Base-by-base conservation (phyloP, 2,797 vertebrate species). In the Ptychadena robeensis region DNA sequence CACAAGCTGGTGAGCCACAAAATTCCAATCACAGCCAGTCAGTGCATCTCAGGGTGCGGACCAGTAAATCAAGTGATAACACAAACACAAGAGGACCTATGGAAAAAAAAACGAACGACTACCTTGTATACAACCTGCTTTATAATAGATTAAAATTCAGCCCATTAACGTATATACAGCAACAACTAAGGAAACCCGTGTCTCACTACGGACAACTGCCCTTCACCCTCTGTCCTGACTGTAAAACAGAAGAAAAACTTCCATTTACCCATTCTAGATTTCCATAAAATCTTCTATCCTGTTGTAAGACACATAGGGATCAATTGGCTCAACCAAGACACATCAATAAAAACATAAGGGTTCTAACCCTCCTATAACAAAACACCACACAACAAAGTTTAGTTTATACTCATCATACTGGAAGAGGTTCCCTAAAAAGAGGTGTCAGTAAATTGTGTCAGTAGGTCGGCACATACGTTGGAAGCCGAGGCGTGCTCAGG, bases 381-480 rank as follows among this genome's bases (percentile, higher is more conserved):
- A n/a, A n/a, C n/a, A n/a, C n/a, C n/a, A n/a, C n/a, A n/a, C n/a
- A n/a, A n/a, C n/a, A n/a, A 48, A 5, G 2, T 4, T 18, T 22
- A 18, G 44, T 2, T 22, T 3, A 1, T 5, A 4, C 3, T 48
- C 15, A 18, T 48, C 15, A 18, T 48, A 18, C 4, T 22, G 44
- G n/a, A 27, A 25, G 32, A 9, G 3, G 66, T 37, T 11, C 12
- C 30, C 57, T 68, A 86, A 31, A 64, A 40, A 66, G 61, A 84
- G 22, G 65, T 64, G 40, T 85, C 74, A 22, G 81, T 22, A n/a
- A 86, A 86, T 1, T 7, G 76, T 9, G 71, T 73, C n/a, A 85
- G 73, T 18, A 84, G 37, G 27, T 88, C 61, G 1, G 11, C 68
- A 34, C 22, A 74, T 2, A 44, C 27, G 22, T 67, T 65, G 15